These are phyloP conservation scores for Brachirus orientalis DNA, from an alignment of 2,113 vertebrate species.

Conservation along the genomic window DNA sequence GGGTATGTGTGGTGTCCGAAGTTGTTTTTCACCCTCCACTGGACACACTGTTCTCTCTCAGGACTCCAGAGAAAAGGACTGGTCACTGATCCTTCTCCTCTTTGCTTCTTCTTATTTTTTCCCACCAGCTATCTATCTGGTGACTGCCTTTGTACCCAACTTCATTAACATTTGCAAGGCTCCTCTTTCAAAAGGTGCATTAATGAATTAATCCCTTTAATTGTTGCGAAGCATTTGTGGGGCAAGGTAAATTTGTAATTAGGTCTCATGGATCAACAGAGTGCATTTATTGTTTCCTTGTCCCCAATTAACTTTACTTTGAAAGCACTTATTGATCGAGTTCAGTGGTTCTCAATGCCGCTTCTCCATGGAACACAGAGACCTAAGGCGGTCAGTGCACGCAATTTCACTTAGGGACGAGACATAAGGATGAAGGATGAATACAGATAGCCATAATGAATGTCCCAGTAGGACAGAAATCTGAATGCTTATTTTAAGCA, in stretches of 20 bases:
- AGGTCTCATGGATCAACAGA: slow-evolving; percentile 29
- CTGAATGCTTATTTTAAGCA: too few species aligned
- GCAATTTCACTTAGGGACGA: slow-evolving; percentile 25
- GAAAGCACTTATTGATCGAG: slow-evolving; percentile 56
- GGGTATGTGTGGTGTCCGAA: slow-evolving; percentile 67
- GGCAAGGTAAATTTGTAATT: slow-evolving; percentile 43
- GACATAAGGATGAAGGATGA: slow-evolving; percentile 32
- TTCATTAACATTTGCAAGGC: slow-evolving; percentile 69
- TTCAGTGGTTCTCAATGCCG: slow-evolving; percentile 8
- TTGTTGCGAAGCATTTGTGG: slow-evolving; percentile 40
- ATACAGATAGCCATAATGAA: slow-evolving; percentile 29
- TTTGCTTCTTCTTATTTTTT: slow-evolving; percentile 26
- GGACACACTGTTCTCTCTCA: slow-evolving; percentile 70
- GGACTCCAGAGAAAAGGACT: slow-evolving; percentile 57
- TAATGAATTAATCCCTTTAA: slow-evolving; percentile 49
- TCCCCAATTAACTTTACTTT: slow-evolving; percentile 55
- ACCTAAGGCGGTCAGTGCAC: slow-evolving; percentile 30
- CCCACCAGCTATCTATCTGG: slow-evolving; percentile 50
- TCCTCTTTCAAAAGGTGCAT: slow-evolving; percentile 47
- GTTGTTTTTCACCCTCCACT: slow-evolving; percentile 76
- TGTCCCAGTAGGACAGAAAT: slow-evolving; percentile 14
- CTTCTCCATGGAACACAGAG: slow-evolving; percentile 8
- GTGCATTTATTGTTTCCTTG: slow-evolving; percentile 29
- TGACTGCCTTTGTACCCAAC: slow-evolving; percentile 42
- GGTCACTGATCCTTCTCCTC: slow-evolving; percentile 63